phyloP scores from a whole-genome alignment of 1,140 invertebrate species.

The Linepithema humile region DNA sequence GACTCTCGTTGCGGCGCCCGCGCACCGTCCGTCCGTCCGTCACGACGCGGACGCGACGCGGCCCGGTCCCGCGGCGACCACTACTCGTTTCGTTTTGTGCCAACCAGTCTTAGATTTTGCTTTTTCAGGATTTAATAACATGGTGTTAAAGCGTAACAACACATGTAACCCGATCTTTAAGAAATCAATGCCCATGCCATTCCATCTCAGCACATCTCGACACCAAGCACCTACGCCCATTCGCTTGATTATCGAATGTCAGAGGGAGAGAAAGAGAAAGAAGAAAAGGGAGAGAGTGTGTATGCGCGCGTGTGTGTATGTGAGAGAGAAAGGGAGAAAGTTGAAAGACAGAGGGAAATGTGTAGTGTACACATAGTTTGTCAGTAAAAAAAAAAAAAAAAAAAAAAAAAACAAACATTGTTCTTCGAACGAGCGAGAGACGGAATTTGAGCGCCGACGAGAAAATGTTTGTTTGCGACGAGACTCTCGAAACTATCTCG shows the following conservation, averaged over 20 bases:
- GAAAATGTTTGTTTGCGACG: constrained; percentile 48
- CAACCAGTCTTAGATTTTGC: constrained; percentile 77
- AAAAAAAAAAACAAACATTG: not conserved
- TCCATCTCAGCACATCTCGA: constrained; percentile 62
- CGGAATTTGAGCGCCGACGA: constrained; percentile 7
- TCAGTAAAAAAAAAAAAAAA: not conserved
- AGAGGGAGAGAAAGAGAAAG: not conserved
- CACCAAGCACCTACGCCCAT: constrained; percentile 68
- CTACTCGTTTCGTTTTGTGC: constrained; percentile 82
- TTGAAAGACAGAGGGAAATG: constrained; percentile 35
- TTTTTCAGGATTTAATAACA: constrained; percentile 48
- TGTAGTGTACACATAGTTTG: constrained; percentile 30
- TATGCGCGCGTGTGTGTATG: not conserved
- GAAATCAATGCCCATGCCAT: constrained; percentile 44
- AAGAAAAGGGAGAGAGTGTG: constrained; percentile 13
- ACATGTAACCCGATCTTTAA: constrained; percentile 38
- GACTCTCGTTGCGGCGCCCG: constrained; percentile 51
- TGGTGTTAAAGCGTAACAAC: constrained; percentile 46
- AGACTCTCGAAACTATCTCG: constrained; percentile 42
- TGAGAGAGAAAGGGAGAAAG: not conserved
- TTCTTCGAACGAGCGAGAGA: constrained; percentile 29
- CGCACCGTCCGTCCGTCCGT: constrained; percentile 18
- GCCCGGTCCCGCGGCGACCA: constrained; percentile 56
- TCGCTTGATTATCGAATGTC: constrained; percentile 65
- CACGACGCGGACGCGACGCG: constrained; percentile 25